Evolutionary conservation across 2,888 invertebrate species (phyloP).

Genomic region (Rhagophthalmus giganteus): DNA sequence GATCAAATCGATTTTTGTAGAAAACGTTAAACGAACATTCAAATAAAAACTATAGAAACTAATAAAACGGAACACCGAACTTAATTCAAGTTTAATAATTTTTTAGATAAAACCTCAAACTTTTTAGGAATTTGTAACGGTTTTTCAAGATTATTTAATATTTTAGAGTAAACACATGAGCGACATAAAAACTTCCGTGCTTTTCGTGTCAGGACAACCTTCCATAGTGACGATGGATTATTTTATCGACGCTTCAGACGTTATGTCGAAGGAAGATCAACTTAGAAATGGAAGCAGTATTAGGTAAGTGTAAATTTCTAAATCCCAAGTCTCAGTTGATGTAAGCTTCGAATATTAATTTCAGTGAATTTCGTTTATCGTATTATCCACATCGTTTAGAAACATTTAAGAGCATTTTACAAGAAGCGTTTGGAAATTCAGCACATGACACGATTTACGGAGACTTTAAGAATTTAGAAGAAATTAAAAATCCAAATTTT

Average conservation of each 20-base stretch:
- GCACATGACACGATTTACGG: slow-evolving; percentile 74
- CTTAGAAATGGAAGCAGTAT: slow-evolving; percentile 4
- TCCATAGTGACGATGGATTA: slow-evolving; percentile 82
- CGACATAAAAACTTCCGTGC: slow-evolving; percentile 82
- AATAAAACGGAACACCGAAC: not conserved
- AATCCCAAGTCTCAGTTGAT: slow-evolving; percentile 10
- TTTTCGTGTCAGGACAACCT: slow-evolving; percentile 76
- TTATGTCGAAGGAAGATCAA: not conserved
- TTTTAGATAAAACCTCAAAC: not conserved
- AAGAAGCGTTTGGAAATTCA: slow-evolving; percentile 67
- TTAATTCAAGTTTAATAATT: not conserved
- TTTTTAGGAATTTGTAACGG: too few relatives aligned
- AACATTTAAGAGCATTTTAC: slow-evolving; percentile 71
- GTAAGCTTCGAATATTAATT: too few relatives aligned
- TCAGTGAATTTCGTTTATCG: slow-evolving; percentile 81
- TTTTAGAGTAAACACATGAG: slow-evolving; percentile 77
- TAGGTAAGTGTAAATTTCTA: slow-evolving; percentile 7
- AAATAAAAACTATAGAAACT: not conserved
- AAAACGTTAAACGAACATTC: not conserved
- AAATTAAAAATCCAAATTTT: slow-evolving; percentile 72
- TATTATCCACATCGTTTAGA: slow-evolving; percentile 83
- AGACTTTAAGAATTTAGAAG: slow-evolving; percentile 74
- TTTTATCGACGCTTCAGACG: slow-evolving; percentile 60
- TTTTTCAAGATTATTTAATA: slow-evolving; percentile 14
- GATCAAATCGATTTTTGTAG: slow-evolving; percentile 1